phyloP scores from a whole-genome alignment of 35 echinoderm and acorn worm species.

The Ptychodera flava region DNA sequence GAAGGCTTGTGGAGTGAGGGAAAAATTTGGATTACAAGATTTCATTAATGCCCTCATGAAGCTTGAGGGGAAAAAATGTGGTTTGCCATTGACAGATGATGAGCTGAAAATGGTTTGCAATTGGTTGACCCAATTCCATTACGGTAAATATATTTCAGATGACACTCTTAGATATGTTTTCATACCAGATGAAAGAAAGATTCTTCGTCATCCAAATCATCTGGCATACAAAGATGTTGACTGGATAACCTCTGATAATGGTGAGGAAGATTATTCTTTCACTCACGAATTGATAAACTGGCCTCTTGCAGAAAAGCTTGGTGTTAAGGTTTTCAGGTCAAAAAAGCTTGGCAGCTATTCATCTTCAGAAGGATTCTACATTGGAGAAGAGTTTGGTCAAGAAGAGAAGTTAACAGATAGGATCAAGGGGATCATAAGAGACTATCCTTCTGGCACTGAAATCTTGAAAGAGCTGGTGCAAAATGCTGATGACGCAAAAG shows the following conservation, averaged over 20 bases:
- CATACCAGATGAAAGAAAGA: slow-evolving; percentile 25
- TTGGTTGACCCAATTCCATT: not conserved
- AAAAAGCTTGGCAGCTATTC: slow-evolving; percentile 33
- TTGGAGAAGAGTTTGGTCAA: slow-evolving; percentile 62
- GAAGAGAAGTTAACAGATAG: slow-evolving; percentile 51
- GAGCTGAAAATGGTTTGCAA: not conserved
- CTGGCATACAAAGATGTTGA: slow-evolving; percentile 49
- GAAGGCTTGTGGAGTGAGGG: slow-evolving; percentile 21
- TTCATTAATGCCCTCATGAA: not conserved
- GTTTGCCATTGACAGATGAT: slow-evolving; percentile 10
- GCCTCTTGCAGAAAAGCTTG: slow-evolving; percentile 26
- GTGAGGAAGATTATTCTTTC: not conserved
- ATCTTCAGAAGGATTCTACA: slow-evolving; percentile 6
- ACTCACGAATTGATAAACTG: slow-evolving; percentile 27
- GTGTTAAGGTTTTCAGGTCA: slow-evolving; percentile 25
- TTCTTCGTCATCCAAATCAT: not conserved
- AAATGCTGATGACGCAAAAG: slow-evolving; percentile 78
- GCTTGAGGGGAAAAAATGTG: not conserved
- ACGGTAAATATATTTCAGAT: not conserved
- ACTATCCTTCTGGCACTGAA: slow-evolving; percentile 32
- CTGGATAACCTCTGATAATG: slow-evolving; percentile 17
- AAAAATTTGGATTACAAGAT: slow-evolving; percentile 17
- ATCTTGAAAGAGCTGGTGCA: slow-evolving; percentile 77
- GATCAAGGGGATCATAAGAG: slow-evolving; percentile 42
- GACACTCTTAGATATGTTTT: not conserved